Evolutionary conservation across 1,140 invertebrate genomes (phyloP), one percentile per base, ranked within the genome.

Genomic region (Radopholus similis): DNA sequence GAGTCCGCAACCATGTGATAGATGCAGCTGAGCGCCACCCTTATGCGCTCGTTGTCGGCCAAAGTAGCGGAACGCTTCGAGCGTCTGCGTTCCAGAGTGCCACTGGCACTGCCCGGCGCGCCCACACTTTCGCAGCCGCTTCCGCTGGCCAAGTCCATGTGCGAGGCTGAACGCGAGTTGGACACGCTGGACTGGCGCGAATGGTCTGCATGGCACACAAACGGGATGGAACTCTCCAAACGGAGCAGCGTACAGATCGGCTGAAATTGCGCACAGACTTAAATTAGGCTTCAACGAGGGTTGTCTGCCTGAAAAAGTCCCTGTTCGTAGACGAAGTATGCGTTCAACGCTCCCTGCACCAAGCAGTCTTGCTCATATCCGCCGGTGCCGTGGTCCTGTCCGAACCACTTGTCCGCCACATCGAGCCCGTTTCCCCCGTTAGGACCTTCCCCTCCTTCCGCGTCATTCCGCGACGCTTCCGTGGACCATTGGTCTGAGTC

Each of bases 11-110:
- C 56, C 70, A 81, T 78, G 64, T 81, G 78, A 40, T 81, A 81
- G n/a, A 81, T 37, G 51, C 65, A 69, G 23, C 67, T 73, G 13
- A 81, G 55, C 51, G 71, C 53, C 26, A 81, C 70, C 5, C 78
- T 57, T 21, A 81, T 47, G n/a, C 65, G 37, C 67, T 82, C 77
- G 65, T 81, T 81, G 40, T 81, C 80, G n/a, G 73, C 73, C 58
- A 81, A 38, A 1, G 80, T 82, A 4, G 76, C 69, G 6, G 74
- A 73, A 21, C 40, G 30, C 13, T 30, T 40, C 26, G 65, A 69
- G 28, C 37, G 69, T 13, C 54, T 53, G 6, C 62, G 72, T 28
- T 72, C 71, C 1, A 73, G 64, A 40, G 32, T 59, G 4, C 65
- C 56, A 34, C 34, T 18, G 11, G 59, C 59, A 62, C 40, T 47